Conservation (phyloP, 2,888 invertebrate genomes). For the Exephanes ischioxanthus region DNA sequence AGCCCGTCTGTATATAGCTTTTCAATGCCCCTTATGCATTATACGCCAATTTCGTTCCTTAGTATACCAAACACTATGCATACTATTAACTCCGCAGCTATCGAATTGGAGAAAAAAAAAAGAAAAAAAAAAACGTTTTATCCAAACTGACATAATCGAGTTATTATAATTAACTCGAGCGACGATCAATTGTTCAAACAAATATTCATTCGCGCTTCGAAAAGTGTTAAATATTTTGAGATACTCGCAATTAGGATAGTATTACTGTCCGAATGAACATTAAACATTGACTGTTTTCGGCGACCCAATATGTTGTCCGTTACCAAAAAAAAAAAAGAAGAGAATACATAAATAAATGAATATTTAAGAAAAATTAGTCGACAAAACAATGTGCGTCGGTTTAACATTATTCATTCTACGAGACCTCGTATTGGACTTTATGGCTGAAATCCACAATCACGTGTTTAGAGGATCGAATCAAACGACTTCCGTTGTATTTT, state of each 20-base stretch:
- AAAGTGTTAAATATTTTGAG: slow-evolving; percentile 67
- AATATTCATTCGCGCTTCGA: slow-evolving; percentile 60
- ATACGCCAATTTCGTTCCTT: slow-evolving; percentile 54
- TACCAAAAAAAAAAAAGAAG: slow-evolving; percentile 30
- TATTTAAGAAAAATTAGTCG: slow-evolving; percentile 31
- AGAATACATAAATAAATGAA: slow-evolving; percentile 29
- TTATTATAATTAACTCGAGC: slow-evolving; percentile 43
- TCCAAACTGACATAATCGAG: slow-evolving; percentile 43
- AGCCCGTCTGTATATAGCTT: slow-evolving; percentile 80
- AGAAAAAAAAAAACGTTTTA: slow-evolving; percentile 27
- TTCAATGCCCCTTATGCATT: slow-evolving; percentile 62
- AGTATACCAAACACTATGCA: slow-evolving; percentile 49
- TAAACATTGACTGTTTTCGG: slow-evolving; percentile 49
- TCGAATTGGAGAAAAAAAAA: slow-evolving; percentile 32
- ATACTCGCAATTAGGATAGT: slow-evolving; percentile 63
- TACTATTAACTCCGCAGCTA: slow-evolving; percentile 48
- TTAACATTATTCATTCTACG: background rate
- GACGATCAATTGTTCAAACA: slow-evolving; percentile 43
- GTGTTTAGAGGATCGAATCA: background rate
- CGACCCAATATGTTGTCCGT: slow-evolving; percentile 49
- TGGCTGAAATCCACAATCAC: background rate
- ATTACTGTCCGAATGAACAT: slow-evolving; percentile 37
- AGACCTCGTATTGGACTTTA: background rate
- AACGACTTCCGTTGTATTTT: background rate
- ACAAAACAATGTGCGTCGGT: background rate